phyloP scores from a whole-genome alignment of 1,140 invertebrate species.

The Scaptodrosophila lebanonensis region DNA sequence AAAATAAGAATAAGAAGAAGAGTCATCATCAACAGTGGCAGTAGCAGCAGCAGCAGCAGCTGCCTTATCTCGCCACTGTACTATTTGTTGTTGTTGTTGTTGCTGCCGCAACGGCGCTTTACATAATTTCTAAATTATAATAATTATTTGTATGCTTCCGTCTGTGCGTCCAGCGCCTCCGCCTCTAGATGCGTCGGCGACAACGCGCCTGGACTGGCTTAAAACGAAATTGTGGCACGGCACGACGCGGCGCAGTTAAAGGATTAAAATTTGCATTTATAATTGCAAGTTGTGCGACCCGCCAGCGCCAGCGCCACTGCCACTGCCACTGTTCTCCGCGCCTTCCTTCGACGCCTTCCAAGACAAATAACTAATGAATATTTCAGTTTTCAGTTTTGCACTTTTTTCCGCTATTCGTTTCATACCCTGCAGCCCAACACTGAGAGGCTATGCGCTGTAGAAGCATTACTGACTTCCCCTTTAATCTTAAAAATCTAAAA shows the following conservation, averaged over 20 bases:
- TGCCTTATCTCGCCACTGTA: slow-evolving; percentile 18
- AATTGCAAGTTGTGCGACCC: slow-evolving; percentile 45
- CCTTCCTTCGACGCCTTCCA: not conserved
- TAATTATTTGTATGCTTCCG: slow-evolving; percentile 76
- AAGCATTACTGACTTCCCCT: no score
- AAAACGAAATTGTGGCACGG: not conserved
- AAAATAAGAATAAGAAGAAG: slow-evolving; percentile 47
- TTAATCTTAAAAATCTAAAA: no score
- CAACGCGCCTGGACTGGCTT: not conserved
- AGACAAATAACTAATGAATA: not conserved
- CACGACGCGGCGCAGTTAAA: slow-evolving; percentile 52
- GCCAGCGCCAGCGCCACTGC: not conserved
- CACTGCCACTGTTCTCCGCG: slow-evolving; percentile 9
- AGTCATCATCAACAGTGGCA: not conserved
- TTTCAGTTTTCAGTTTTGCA: no score
- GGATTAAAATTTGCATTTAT: slow-evolving; percentile 75
- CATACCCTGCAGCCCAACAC: no score
- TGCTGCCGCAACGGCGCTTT: slow-evolving; percentile 65
- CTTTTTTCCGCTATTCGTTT: no score
- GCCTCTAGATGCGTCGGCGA: no score
- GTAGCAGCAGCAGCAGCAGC: not conserved
- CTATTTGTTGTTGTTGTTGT: no score
- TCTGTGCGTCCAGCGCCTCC: no score
- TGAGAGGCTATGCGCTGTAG: no score
- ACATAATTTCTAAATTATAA: slow-evolving; percentile 77